phyloP scores from a whole-genome alignment of 1,140 invertebrate genomes.

The Drosophila prosaltans region DNA sequence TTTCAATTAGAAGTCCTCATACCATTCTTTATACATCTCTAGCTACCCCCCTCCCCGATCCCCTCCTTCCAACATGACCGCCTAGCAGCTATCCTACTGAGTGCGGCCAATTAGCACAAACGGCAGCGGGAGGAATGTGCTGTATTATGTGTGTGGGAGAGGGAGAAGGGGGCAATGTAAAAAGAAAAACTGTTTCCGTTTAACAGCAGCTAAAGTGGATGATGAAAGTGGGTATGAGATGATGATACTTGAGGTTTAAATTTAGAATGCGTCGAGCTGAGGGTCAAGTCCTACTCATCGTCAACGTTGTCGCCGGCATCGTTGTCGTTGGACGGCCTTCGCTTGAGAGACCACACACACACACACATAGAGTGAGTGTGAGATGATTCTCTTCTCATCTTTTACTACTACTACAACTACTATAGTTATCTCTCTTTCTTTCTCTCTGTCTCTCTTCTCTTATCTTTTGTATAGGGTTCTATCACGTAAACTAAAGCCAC shows the following conservation, averaged over 20 bases:
- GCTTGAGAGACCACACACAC: neutral
- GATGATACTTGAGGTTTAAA: conserved; percentile 70
- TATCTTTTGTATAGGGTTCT: conserved; percentile 57
- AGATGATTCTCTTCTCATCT: neutral
- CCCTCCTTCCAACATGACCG: neutral
- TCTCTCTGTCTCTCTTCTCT: neutral
- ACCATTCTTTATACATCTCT: too few relatives aligned
- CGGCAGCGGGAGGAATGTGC: neutral
- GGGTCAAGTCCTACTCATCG: conserved; percentile 11
- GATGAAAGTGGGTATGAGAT: conserved; percentile 13
- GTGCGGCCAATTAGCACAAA: conserved; percentile 80
- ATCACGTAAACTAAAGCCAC: conserved; percentile 81
- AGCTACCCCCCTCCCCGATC: conserved; percentile 15
- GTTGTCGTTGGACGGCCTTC: neutral
- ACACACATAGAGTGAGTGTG: neutral
- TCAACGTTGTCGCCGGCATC: neutral
- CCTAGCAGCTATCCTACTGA: conserved; percentile 35
- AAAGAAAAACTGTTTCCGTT: conserved; percentile 78
- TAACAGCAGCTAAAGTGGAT: conserved; percentile 31
- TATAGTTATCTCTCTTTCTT: neutral
- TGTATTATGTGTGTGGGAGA: neutral
- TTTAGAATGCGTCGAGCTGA: conserved; percentile 35
- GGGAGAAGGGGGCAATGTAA: conserved; percentile 28
- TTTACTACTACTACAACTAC: neutral
- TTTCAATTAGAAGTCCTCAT: conserved; percentile 65